These are phyloP conservation scores for Karalla daura DNA, from an alignment of 2,797 vertebrate genomes.

Conservation along the genomic window DNA sequence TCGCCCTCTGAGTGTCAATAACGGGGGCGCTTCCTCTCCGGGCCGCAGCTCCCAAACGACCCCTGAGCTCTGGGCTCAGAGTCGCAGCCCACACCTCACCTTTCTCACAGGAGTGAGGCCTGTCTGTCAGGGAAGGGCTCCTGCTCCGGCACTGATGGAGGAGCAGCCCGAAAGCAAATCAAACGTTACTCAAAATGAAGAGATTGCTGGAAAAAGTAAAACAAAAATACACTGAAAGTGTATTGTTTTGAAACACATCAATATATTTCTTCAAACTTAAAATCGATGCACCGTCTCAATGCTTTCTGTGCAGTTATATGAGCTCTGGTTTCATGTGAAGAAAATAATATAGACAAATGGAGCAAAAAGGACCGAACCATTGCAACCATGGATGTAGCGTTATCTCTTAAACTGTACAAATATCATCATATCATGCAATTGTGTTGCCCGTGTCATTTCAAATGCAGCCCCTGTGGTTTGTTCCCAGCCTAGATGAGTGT, in stretches of 20 bases:
- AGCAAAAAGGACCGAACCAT: conserved; percentile 32
- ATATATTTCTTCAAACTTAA: too few relatives aligned
- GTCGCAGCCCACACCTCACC: conserved; percentile 52
- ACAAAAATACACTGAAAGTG: too few relatives aligned
- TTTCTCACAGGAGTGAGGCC: conserved; percentile 68
- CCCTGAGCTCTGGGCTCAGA: conserved; percentile 61
- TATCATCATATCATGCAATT: background rate
- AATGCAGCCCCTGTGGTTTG: background rate
- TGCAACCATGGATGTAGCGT: background rate
- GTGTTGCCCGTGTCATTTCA: background rate
- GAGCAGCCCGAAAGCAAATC: conserved; percentile 73
- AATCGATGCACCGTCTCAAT: too few relatives aligned
- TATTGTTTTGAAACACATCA: too few relatives aligned
- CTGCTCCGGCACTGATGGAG: conserved; percentile 68
- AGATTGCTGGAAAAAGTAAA: conserved; percentile 15
- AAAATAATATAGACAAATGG: background rate
- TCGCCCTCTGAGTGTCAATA: conserved; percentile 69
- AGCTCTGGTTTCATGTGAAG: too few relatives aligned
- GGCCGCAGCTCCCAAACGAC: conserved; percentile 50
- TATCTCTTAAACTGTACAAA: too few relatives aligned
- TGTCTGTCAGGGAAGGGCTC: conserved; percentile 60
- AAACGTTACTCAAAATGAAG: conserved; percentile 61
- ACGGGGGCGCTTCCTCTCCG: conserved; percentile 79
- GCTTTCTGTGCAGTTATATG: too few relatives aligned
- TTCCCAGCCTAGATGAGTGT: conserved; percentile 3